Base-by-base conservation (phyloP, 2,113 vertebrate species). In the Muscicapa adusta region DNA sequence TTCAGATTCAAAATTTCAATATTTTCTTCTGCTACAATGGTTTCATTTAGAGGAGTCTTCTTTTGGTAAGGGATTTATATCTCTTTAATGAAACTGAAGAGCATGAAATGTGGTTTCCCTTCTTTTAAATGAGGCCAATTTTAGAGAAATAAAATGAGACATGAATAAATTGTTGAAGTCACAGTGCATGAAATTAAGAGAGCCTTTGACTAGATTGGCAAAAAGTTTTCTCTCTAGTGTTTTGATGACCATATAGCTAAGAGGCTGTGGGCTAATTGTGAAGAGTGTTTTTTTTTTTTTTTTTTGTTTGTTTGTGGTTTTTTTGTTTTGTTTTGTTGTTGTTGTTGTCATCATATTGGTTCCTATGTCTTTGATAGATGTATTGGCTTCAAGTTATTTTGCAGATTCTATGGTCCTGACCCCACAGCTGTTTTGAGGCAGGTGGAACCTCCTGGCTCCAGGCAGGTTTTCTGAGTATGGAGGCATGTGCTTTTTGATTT, bases 171-270 rank as follows among this genome's bases (percentile, higher is more conserved):
- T 97, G 97, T 97, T 97, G 97, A 97, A 98, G 97, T 96, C 97
- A 98, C 94, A 98, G 98, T 97, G 98, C 98, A 98, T 98, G 98
- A 98, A 98, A 98, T 98, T 98, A 98, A 98, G 97, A 97, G 95
- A 97, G 89, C 75, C 96, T 92, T 85, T 88, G 53, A 96, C 93
- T 96, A 62, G 89, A 97, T 80, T 96, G 94, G 95, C 96, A 97
- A 87, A 84, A 94, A 79, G 29, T 74, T 94, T 96, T 93, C 89
- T 94, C 91, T 96, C 93, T 82, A 83, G 60, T 85, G 58, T 96
- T 94, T 96, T 96, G 94, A 97, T 93, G 96, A 91, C 96, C 95
- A 89, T 82, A 71, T 53, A 96, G 93, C 89, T 92, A 88, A 94
- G 88, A 89, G 66, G 74, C 43, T 91, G 53, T 75, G 77, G 53